Conservation (phyloP, 1,140 invertebrate genomes). For the Paraescarpia echinospica region DNA sequence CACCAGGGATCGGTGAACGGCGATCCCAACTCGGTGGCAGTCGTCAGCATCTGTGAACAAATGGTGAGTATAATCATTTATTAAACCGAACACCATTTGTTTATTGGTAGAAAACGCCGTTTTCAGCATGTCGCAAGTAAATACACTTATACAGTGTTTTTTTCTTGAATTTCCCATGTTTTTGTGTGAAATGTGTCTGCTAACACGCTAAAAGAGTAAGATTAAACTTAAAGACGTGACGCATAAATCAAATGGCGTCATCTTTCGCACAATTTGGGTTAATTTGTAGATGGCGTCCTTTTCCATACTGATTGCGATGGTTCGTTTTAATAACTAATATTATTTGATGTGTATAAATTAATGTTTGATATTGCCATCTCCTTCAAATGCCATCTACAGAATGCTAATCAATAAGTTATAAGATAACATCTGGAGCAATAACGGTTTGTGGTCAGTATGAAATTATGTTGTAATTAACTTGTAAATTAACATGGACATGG, state of each 20-base stretch:
- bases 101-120: neutral
- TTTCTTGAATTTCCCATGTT: neutral
- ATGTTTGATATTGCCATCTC: neutral
- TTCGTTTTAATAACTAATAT: neutral
- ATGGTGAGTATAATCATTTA: neutral
- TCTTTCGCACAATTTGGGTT: neutral
- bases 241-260: neutral
- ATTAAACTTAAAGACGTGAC: neutral
- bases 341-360: neutral
- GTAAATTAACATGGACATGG: too few species aligned
- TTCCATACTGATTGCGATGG: neutral
- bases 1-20: neutral
- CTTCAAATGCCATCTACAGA: neutral
- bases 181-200: neutral
- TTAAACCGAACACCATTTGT: neutral
- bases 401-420: too few species aligned
- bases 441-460: too few species aligned
- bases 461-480: too few species aligned
- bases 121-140: neutral
- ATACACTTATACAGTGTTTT: neutral
- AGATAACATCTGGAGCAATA: too few species aligned
- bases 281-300: neutral
- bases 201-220: neutral
- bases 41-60: neutral
- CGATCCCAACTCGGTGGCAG: neutral